Base-by-base conservation (phyloP, 2,113 vertebrate species). In the Chaenocephalus aceratus region DNA sequence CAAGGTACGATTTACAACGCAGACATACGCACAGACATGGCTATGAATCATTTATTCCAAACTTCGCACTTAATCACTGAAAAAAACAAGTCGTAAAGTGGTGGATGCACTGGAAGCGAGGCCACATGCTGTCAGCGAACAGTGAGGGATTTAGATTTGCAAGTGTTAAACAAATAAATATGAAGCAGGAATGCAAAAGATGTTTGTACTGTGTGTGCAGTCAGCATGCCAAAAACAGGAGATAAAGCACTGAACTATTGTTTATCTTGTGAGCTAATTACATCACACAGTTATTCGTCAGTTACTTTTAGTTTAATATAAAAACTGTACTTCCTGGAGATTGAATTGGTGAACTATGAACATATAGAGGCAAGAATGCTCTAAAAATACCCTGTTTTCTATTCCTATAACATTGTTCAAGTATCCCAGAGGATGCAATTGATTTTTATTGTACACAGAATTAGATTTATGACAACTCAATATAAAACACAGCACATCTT, bases 1-100 rank as follows among this genome's bases (percentile, higher is more conserved):
- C 91, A 98, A 98, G 97, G 97, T 97, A 87, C 21, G 13, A 71
- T 62, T 62, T 73, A 56, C 68, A 65, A 76, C 3, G 54, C 72
- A 67, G 54, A 82, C 76, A 46, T 10, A 51, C 62, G 36, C 59
- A 62, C 45, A 78, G 44, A 86, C 77, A 58, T 34, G 16, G 30
- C 51, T 13, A 30, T 83, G 82, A 86, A 75, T 78, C 72, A 86
- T 80, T 74, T 54, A 72, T 77, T 72, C 41, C 70, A 74, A 51
- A 75, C 64, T 58, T 77, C 57, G 65, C 70, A 83, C 62, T 85
- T 52, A 41, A 7, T 41, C 36, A 59, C 56, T 56, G 18, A 45
- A 74, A 30, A 79, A 75, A 72, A 41, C 60, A 75, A 81, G 80
- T 54, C 52, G 68, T 26, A 21, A 61, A 87, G 10, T 41, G 13